Conservation (phyloP, 2,113 vertebrate genomes). For the Mus musculus region GRCm39 chr14:59915501-59916000, state of each 20-base stretch:
- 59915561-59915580: rapidly evolving
- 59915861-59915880: slow-evolving; percentile 4
- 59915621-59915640: neutral
- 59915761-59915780: neutral
- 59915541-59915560: neutral
- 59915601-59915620: neutral
- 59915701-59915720: neutral
- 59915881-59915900: slow-evolving; percentile 64
- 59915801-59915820: neutral
- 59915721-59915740: neutral
- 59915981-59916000: neutral
- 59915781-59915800: neutral
- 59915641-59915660: neutral
- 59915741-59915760: neutral
- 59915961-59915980: too few species aligned
- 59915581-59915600: neutral
- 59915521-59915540: neutral
- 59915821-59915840: neutral
- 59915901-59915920: slow-evolving; percentile 56
- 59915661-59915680: neutral
- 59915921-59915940: neutral
- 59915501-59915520: neutral
- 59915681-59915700: slow-evolving; percentile 13
- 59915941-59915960: too few species aligned
- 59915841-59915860: neutral